phyloP scores from a whole-genome alignment of 2,888 invertebrate genomes.

The Aplocera efformata region DNA sequence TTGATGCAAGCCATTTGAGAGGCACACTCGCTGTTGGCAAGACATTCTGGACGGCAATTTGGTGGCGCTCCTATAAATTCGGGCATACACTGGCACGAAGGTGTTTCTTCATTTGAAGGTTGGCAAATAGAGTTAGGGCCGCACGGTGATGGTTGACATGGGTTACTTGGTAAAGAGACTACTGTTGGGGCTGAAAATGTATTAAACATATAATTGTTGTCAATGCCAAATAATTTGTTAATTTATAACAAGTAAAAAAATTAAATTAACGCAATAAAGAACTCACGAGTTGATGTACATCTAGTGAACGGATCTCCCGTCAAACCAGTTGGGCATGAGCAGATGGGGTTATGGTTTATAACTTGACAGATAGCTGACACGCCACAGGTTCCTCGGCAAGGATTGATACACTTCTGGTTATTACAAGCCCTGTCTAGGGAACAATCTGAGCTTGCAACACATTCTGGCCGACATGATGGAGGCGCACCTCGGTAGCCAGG shows the following conservation, averaged over 20 bases:
- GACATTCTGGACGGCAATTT: conserved; percentile 86
- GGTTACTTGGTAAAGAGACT: conserved; percentile 66
- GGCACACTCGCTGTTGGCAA: conserved; percentile 85
- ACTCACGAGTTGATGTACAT: conserved; percentile 78
- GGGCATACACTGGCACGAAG: conserved; percentile 86
- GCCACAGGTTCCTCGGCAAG: conserved; percentile 90
- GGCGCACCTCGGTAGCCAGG: conserved; percentile 83
- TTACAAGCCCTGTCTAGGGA: conserved; percentile 84
- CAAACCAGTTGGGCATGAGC: conserved; percentile 82
- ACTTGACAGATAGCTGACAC: conserved; percentile 86
- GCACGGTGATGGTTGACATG: conserved; percentile 88
- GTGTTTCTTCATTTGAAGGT: conserved; percentile 74
- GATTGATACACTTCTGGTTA: conserved; percentile 86
- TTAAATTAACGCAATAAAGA: background rate
- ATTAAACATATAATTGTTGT: too few species aligned
- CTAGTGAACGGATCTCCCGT: conserved; percentile 85
- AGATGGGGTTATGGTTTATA: conserved; percentile 87
- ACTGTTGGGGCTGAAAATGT: conserved; percentile 51
- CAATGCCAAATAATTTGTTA: too few species aligned
- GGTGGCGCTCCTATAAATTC: conserved; percentile 86
- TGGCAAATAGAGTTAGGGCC: conserved; percentile 86
- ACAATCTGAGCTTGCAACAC: conserved; percentile 86
- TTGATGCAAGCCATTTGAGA: conserved; percentile 86
- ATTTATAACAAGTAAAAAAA: background rate
- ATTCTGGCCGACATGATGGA: conserved; percentile 86